Evolutionary conservation across 2,113 vertebrate genomes (phyloP).

Genomic region (Pseudorhombus dupliciocellatus): DNA sequence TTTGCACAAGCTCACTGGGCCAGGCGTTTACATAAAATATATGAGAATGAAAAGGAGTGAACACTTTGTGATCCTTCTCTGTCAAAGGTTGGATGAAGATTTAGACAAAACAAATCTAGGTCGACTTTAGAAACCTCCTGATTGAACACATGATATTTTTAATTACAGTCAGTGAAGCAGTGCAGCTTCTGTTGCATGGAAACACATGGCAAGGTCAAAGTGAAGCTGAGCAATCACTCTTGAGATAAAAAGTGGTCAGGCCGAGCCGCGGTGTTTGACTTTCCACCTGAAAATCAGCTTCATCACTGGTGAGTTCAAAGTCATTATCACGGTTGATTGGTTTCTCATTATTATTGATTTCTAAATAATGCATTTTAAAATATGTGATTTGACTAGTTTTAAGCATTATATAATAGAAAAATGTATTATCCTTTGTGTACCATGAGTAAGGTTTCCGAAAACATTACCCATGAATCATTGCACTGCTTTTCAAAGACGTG

Average conservation of each 20-base stretch:
- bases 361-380: too few species aligned
- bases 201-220: conserved; percentile 44
- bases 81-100: conserved; percentile 18
- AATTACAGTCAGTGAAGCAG: conserved; percentile 43
- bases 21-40: background rate
- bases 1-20: background rate
- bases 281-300: conserved; percentile 35
- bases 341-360: background rate
- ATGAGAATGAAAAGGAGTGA: conserved; percentile 7
- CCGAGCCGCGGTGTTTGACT: conserved; percentile 32
- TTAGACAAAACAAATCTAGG: conserved; percentile 21
- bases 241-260: conserved; percentile 7
- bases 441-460: background rate
- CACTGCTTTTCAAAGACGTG: too few species aligned
- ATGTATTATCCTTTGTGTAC: too few species aligned
- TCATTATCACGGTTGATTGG: background rate
- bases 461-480: background rate
- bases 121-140: conserved; percentile 24
- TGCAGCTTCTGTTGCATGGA: conserved; percentile 35
- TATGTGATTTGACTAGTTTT: too few species aligned
- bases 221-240: conserved; percentile 40
- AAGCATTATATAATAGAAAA: too few species aligned
- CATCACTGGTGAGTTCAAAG: conserved; percentile 1
- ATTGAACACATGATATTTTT: conserved; percentile 40
- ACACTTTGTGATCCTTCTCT: conserved; percentile 1